These are phyloP conservation scores for Clarias gariepinus DNA, from an alignment of 2,113 vertebrate species.

Conservation along the genomic window DNA sequence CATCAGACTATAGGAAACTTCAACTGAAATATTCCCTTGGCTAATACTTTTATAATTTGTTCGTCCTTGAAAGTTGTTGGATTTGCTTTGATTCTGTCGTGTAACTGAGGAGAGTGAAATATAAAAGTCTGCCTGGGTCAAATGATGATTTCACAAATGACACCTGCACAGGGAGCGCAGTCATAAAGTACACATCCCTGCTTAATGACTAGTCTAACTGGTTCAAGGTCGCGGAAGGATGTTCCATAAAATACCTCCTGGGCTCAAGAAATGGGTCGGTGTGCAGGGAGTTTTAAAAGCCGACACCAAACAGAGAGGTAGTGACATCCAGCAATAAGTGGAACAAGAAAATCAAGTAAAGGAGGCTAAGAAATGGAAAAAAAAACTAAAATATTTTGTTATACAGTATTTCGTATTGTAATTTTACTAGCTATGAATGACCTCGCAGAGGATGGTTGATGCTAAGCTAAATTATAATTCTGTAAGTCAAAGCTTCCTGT, in stretches of 20 bases:
- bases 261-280: constrained; percentile 49
- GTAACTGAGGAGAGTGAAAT: not conserved
- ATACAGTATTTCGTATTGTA: not conserved
- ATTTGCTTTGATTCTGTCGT: not conserved
- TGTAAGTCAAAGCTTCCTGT: not conserved
- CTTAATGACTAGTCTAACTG: constrained; percentile 31
- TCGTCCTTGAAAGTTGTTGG: no score
- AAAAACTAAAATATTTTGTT: not conserved
- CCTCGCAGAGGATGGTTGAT: not conserved
- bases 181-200: constrained; percentile 1
- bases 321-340: not conserved
- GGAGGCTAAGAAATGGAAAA: not conserved
- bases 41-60: not conserved
- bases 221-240: constrained; percentile 49
- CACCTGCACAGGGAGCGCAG: not conserved
- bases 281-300: constrained; percentile 28
- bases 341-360: not conserved
- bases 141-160: not conserved
- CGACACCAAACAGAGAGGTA: constrained; percentile 11
- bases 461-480: not conserved
- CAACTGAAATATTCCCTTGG: not conserved
- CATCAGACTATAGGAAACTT: not conserved
- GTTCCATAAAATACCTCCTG: constrained; percentile 50
- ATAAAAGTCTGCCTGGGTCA: not conserved
- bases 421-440: not conserved